These are phyloP conservation scores for Sepiola atlantica DNA, from an alignment of 2,888 invertebrate species.

Conservation along the genomic window DNA sequence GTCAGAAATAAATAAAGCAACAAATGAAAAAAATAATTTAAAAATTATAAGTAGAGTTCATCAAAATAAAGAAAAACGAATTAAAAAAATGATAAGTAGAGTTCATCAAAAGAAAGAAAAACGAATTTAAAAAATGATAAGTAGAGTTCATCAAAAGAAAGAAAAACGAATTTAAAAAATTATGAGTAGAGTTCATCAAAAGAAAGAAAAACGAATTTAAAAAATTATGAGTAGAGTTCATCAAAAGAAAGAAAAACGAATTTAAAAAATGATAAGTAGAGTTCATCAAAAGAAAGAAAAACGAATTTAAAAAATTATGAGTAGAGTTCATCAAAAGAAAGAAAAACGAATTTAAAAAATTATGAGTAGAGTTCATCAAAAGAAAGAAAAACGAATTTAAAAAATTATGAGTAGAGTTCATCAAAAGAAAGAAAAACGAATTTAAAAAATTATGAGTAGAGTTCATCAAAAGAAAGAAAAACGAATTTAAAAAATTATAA, in stretches of 20 bases:
- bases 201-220: not conserved
- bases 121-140: no score
- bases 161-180: no score
- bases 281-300: not conserved
- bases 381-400: not conserved
- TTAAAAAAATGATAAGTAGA: not conserved
- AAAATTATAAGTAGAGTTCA: not conserved
- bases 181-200: not conserved
- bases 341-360: no score
- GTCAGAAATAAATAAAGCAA: not conserved
- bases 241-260: not conserved
- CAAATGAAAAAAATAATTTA: not conserved
- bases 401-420: not conserved
- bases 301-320: no score
- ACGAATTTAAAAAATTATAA: no score
- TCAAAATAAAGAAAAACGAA: not conserved
- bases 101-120: not conserved
- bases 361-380: not conserved
- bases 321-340: not conserved
- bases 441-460: not conserved
- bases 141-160: not conserved
- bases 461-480: not conserved
- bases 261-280: not conserved
- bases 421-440: not conserved
- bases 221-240: not conserved